Conservation (phyloP, 2,888 invertebrate species). For the Cremastobaeus sp. region DNA sequence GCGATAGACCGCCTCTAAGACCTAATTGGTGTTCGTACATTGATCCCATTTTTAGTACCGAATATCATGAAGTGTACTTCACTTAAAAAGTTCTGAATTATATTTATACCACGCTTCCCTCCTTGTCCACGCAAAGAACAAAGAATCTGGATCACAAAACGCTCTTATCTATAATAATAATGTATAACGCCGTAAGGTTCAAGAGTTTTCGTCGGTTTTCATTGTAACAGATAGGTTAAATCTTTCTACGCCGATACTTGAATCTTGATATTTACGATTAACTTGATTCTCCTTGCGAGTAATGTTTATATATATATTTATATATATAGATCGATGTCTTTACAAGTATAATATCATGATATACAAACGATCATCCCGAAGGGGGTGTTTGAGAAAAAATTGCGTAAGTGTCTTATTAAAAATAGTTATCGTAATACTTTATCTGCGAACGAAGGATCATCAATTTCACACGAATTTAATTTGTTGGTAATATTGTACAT, state of each 20-base stretch:
- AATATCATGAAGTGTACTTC: constrained; percentile 65
- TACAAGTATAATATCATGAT: constrained; percentile 46
- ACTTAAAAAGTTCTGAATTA: constrained; percentile 24
- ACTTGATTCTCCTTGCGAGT: constrained; percentile 23
- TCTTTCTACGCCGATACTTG: constrained; percentile 39
- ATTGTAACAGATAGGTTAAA: constrained; percentile 38
- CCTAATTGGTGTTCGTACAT: constrained; percentile 78
- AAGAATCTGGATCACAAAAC: constrained; percentile 40
- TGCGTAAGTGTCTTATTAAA: constrained; percentile 47
- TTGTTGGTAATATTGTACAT: constrained; percentile 31
- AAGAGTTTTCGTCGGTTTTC: constrained; percentile 47
- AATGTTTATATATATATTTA: constrained; percentile 15
- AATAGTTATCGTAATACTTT: constrained; percentile 45
- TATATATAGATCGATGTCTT: constrained; percentile 50
- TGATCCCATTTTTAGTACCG: constrained; percentile 78
- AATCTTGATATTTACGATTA: constrained; percentile 38
- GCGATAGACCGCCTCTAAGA: constrained; percentile 76
- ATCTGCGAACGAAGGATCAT: constrained; percentile 31
- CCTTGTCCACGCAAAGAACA: constrained; percentile 26
- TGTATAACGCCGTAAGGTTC: constrained; percentile 33
- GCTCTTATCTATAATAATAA: constrained; percentile 23
- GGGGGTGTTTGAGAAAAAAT: constrained; percentile 31
- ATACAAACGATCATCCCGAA: constrained; percentile 44
- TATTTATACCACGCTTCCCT: constrained; percentile 27
- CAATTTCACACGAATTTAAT: constrained; percentile 41